Base-by-base conservation (phyloP, 2,888 invertebrate genomes). In the Rhamnusium bicolor region DNA sequence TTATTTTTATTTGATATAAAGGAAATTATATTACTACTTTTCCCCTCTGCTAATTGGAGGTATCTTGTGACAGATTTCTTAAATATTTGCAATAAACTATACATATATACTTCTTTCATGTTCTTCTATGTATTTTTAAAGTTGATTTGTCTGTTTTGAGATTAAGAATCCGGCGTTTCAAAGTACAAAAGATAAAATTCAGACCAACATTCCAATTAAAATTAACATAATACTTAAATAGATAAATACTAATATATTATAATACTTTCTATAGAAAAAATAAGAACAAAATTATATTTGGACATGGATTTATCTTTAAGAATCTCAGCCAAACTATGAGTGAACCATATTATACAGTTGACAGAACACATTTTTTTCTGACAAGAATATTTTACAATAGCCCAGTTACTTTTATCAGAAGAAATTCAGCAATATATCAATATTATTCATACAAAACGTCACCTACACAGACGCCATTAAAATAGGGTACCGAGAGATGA, bases 391-490 rank as follows among this genome's bases (percentile, higher is more conserved):
- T 29, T 12, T 32, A 32, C n/a, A n/a, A n/a, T n/a, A 14, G 12
- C 29, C 16, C 29, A 51, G 32, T 54, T 66, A 63, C 49, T 49
- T 49, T n/a, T 19, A 61, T n/a, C 21, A 0, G 21, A 29, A 24
- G 19, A 67, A 21, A 21, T 24, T 40, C 46, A n/a, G 12, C 46
- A 47, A 61, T 67, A 67, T 18, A 67, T 67, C 67, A 67, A 46
- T 56, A 54, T 56, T 67, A 56, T 67, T 67, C 67, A 56, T n/a
- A 19, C 14, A 46, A 24, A 46, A 67, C 16, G 54, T 67, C 67
- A 56, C 14, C 46, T 16, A n/a, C 46, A 67, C 32, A 21, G 67
- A 54, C 46, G 53, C 53, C 46, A 19, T 46, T 56, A 29, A 16
- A 56, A 16, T 46, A 8, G 56, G 56, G n/a, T 46, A 56, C 40